Evolutionary conservation across 2,797 vertebrate genomes (phyloP).

Genomic region (Parotocinclus haroldoi): DNA sequence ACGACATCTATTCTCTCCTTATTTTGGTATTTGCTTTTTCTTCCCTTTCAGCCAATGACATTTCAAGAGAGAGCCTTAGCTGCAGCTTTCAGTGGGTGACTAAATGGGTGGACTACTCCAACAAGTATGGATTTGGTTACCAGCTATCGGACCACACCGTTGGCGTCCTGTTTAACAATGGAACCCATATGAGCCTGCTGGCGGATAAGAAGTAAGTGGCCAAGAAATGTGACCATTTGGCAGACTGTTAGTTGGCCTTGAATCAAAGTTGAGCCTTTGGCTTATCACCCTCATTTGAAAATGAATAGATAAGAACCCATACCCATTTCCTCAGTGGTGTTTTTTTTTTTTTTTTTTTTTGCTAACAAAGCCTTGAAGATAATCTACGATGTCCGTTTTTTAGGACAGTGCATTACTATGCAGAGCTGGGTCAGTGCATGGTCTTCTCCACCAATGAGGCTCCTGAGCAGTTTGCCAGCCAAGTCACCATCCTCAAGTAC

Average conservation of each 20-base stretch:
- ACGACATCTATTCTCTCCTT: background rate
- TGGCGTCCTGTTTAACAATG: slow-evolving; percentile 85
- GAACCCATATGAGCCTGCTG: slow-evolving; percentile 83
- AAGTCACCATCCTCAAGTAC: slow-evolving; percentile 84
- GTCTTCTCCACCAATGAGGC: slow-evolving; percentile 74
- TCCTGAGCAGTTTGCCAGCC: slow-evolving; percentile 79
- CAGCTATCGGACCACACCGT: slow-evolving; percentile 85
- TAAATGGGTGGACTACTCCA: slow-evolving; percentile 89
- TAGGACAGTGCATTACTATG: slow-evolving; percentile 84
- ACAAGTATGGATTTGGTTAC: slow-evolving; percentile 86
- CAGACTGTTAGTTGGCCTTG: no score
- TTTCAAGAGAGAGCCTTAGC: slow-evolving; percentile 75
- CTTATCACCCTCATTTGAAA: no score
- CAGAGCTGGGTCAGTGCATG: slow-evolving; percentile 81
- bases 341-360: no score
- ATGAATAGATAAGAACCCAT: no score
- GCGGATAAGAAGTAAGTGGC: slow-evolving; percentile 79
- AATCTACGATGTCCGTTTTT: background rate
- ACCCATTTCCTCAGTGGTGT: no score
- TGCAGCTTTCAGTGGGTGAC: slow-evolving; percentile 84
- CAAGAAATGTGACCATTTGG: background rate
- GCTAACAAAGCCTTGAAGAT: background rate
- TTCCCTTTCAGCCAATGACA: slow-evolving; percentile 58
- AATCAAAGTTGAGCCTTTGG: no score
- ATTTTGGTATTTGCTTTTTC: background rate